A percentile compares a stretch with the other conserved stretches of the same genome.
Evolutionary conservation across 2,113 vertebrate genomes (phyloP).

Genomic region (Oreotrochilus melanogaster): DNA sequence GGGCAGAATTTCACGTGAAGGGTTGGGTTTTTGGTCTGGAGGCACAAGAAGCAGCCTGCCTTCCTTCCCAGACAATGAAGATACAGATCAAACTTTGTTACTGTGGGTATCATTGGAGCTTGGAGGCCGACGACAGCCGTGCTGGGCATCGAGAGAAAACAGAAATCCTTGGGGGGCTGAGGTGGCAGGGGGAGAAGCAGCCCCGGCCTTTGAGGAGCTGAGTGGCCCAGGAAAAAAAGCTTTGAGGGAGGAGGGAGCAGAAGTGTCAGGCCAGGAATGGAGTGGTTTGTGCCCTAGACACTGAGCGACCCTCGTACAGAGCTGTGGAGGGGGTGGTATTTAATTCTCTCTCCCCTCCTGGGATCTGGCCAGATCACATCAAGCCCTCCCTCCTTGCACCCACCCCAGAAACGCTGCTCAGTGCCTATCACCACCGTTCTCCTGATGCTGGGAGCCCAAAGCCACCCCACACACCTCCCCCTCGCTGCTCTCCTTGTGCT

Average conservation of each 20-base stretch:
- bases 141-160: neutral
- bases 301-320: neutral
- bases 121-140: neutral
- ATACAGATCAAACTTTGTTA: neutral
- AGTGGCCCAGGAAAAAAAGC: neutral
- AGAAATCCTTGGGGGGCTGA: neutral
- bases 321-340: neutral
- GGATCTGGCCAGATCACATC: fast-evolving
- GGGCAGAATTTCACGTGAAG: fast-evolving
- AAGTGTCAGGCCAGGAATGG: constrained; percentile 1
- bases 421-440: fast-evolving
- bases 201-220: neutral
- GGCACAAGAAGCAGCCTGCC: neutral
- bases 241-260: neutral
- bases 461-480: neutral
- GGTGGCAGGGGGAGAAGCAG: neutral
- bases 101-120: neutral
- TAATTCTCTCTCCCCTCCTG: fast-evolving
- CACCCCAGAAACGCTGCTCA: neutral
- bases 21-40: fast-evolving
- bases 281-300: constrained; percentile 5
- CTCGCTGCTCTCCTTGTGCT: neutral
- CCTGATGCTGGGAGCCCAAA: fast-evolving
- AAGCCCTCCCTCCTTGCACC: neutral
- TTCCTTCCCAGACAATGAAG: neutral